A percentile compares a stretch with the other conserved stretches of the same genome.
These are phyloP conservation scores for Buathra laborator DNA, from an alignment of 2,888 invertebrate species.

Conservation along the genomic window DNA sequence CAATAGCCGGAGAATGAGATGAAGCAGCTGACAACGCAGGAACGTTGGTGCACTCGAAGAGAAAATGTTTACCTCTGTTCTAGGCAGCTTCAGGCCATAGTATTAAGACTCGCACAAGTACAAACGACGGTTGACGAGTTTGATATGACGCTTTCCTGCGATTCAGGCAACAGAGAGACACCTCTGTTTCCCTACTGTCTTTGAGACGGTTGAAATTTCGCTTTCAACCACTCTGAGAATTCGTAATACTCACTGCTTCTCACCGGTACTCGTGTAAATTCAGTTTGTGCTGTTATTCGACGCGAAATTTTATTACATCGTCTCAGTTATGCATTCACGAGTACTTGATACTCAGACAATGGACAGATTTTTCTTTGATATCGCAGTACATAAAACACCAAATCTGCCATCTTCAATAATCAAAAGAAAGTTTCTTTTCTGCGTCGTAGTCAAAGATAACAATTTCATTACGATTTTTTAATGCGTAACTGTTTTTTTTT, in stretches of 20 bases:
- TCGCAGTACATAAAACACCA: too few relatives aligned
- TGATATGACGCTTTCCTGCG: conserved; percentile 16
- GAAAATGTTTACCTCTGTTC: conserved; percentile 29
- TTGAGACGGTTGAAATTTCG: conserved; percentile 14
- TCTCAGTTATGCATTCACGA: background rate
- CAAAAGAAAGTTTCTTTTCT: too few relatives aligned
- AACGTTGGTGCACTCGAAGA: conserved; percentile 9
- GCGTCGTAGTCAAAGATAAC: too few relatives aligned
- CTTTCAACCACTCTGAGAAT: background rate
- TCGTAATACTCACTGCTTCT: background rate
- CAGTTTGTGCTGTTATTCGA: conserved; percentile 1
- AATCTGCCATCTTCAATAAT: too few relatives aligned
- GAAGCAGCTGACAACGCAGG: conserved; percentile 16
- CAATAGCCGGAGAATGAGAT: conserved; percentile 1
- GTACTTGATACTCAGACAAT: background rate
- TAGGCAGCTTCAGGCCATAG: background rate
- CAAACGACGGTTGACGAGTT: conserved; percentile 47
- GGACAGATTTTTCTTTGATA: background rate
- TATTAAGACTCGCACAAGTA: conserved; percentile 33
- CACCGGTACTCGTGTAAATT: background rate
- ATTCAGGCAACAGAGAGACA: conserved; percentile 7
- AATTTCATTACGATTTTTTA: too few relatives aligned
- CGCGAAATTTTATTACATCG: background rate
- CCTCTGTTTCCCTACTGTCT: background rate
- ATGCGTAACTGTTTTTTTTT: too few relatives aligned